Evolutionary conservation across 2,113 vertebrate genomes (phyloP), one percentile per base, ranked within the genome.

Genomic region (Cinclus mexicanus): DNA sequence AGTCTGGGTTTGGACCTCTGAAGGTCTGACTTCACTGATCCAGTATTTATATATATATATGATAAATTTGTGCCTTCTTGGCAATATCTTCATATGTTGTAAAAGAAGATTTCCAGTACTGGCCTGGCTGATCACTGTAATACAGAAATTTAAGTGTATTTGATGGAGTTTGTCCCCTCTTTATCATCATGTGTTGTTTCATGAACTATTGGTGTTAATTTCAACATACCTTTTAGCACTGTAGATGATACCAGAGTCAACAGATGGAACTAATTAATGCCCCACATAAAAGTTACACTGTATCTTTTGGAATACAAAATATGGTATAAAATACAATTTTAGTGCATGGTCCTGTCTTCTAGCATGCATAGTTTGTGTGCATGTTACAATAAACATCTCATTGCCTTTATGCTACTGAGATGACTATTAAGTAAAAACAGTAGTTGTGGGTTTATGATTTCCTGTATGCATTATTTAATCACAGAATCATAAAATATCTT

Each of bases 261-360:
- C 83, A 90, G 76, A 88, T 78, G 56, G 87, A 90, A 81, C 68
- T 91, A 55, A 93, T 86, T 83, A 80, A 76, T 55, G 65, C 15
- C 41, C 28, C 20, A 16, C 46, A 55, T 86, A 47, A 88, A 94
- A 90, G 63, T 24, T 60, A 19, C 26, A 25, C 12, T 47, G 2
- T 29, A 17, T 68, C 5, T 89, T 91, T 69, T 75, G 41, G 93
- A 86, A 63, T 71, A 71, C 21, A 70, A 83, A 63, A 55, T 7
- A 26, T 8, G 6, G 7, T 80, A 53, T 67, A n/a, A 67, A 91
- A 83, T 83, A 13, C 2, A 26, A 39, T 93, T 96, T 87, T 64
- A 88, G 61, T 64, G 42, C 64, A 85, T 47, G 64, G n/a, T 92
- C 7, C 28, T 94, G 64, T 57, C 53, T 84, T 93, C 16, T 67